These are phyloP conservation scores for Phainopepla nitens DNA, from an alignment of 2,113 vertebrate genomes.

Conservation along the genomic window DNA sequence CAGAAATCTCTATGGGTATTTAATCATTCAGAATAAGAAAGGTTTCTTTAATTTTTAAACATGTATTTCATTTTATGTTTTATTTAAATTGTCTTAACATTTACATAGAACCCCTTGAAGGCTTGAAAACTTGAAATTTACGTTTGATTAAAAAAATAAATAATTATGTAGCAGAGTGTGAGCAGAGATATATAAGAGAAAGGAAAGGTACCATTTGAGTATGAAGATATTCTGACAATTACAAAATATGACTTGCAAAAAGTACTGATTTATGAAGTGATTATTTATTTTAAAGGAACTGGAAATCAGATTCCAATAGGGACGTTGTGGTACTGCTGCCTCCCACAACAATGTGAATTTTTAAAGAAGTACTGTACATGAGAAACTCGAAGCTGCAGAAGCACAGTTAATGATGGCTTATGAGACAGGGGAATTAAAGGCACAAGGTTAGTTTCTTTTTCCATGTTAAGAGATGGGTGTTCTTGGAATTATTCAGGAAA, in stretches of 20 bases:
- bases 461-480: neutral
- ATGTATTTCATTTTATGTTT: slow-evolving; percentile 73
- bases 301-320: neutral
- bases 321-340: neutral
- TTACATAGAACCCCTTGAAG: slow-evolving; percentile 62
- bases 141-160: slow-evolving; percentile 8
- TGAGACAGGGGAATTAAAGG: neutral
- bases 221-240: neutral
- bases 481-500: neutral
- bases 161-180: neutral
- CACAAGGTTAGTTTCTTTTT: neutral
- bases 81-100: slow-evolving; percentile 71
- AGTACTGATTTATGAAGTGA: neutral
- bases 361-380: neutral
- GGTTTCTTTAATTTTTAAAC: slow-evolving; percentile 73
- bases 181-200: neutral
- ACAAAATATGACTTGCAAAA: slow-evolving; percentile 21
- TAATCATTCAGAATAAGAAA: slow-evolving; percentile 73
- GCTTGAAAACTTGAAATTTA: slow-evolving; percentile 37
- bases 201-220: neutral
- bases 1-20: slow-evolving; percentile 60
- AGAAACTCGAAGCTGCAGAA: neutral
- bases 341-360: neutral
- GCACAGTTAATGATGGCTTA: neutral
- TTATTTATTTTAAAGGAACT: slow-evolving; percentile 1